Conservation (phyloP, 2,797 vertebrate genomes). For the Platyrinchus mystaceus region DNA sequence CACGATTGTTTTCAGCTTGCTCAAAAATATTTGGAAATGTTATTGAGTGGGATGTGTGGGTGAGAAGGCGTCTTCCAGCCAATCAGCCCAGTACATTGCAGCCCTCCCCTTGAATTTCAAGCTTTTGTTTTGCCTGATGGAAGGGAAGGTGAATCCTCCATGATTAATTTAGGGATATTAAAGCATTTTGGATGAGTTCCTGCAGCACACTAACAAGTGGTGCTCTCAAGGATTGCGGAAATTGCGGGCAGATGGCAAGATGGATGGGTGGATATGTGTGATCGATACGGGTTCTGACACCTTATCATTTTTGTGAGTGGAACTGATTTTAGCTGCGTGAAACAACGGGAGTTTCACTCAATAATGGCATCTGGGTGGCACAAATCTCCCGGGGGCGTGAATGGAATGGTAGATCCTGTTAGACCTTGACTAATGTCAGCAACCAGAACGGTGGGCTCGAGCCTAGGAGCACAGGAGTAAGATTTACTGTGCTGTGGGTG, state of each 20-base stretch:
- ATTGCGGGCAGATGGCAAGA: neutral
- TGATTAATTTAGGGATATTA: constrained; percentile 30
- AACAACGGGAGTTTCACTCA: neutral
- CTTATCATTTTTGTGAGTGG: neutral
- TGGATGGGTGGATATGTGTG: neutral
- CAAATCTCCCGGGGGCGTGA: neutral
- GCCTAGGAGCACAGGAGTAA: neutral
- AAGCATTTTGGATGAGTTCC: constrained; percentile 45
- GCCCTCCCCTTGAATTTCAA: constrained; percentile 61
- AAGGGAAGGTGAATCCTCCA: constrained; percentile 31
- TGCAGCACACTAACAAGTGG: neutral
- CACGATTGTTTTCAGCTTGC: constrained; percentile 68
- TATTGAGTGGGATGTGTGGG: neutral
- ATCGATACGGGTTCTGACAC: neutral
- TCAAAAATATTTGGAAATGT: constrained; percentile 66
- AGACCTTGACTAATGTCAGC: neutral
- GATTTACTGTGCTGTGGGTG: neutral
- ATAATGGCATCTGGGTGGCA: neutral
- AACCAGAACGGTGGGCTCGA: neutral
- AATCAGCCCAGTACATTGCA: constrained; percentile 39
- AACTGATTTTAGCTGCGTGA: constrained; percentile 4
- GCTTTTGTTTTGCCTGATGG: constrained; percentile 48
- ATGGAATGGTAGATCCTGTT: neutral
- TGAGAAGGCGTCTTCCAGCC: constrained; percentile 38
- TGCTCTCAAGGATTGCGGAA: neutral